Base-by-base conservation (phyloP, 2,113 vertebrate species). In the Urocynchramus pylzowi region DNA sequence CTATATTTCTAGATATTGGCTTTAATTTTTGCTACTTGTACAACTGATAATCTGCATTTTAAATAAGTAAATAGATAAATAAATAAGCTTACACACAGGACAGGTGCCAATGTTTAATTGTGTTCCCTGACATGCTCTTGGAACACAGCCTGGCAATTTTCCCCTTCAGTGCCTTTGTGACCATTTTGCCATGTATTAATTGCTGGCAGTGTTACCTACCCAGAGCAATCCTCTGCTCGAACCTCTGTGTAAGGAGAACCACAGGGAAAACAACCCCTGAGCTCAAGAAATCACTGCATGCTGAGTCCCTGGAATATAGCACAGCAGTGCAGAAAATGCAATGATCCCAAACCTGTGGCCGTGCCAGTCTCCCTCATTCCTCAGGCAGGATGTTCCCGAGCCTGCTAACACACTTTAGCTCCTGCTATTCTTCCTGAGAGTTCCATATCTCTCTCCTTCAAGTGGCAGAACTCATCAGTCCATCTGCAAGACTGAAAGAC, bases 61-160 rank as follows among this genome's bases (percentile, higher is more conserved):
- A 49, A 26, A 23, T 6, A 28, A 33, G 10, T 6, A 60, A n/a
- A 16, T 12, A 41, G 33, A 42, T 23, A 35, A 19, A 35, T 6
- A 53, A 41, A 33, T 10, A 42, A 33, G 39, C 44, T 73, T 64
- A 22, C 35, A 67, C 12, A n/a, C 60, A 87, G 70, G 30, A 74
- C 50, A 89, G 69, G 61, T 93, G 67, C 77, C 95, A 91, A 78
- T 54, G 84, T 91, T 91, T 96, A 90, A 95, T 77, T 93, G 53
- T 90, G 86, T 85, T 95, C 65, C 69, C 60, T 84, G 81, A 73
- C 75, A 8, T 54, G 45, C 56, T 45, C 84, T 81, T 94, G 77
- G 47, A 96, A 67, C 44, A 18, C 7, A 94, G 63, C 49, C 94
- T 93, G 95, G 73, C 49, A 97, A 89, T 97, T 95, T 97, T 96